Percentiles rank a stretch among this genome's conserved stretches.
Conservation (phyloP, 2,113 vertebrate genomes). For the Micronycteris hirsuta region DNA sequence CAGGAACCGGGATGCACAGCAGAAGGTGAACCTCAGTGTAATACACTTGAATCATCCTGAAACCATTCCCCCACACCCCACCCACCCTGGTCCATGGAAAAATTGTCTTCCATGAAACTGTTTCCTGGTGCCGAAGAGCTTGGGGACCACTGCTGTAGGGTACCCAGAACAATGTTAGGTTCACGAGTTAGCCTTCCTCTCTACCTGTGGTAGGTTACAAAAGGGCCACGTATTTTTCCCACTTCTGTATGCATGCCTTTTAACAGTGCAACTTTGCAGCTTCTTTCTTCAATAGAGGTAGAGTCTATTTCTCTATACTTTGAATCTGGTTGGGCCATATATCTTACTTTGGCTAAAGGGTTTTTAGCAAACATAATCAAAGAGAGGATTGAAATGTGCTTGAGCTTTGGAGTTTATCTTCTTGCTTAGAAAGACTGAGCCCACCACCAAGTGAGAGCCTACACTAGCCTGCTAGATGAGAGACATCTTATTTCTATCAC, state of each 20-base stretch:
- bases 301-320: background rate
- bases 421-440: background rate
- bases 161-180: background rate
- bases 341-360: background rate
- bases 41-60: too few relatives aligned
- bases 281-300: background rate
- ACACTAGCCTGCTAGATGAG: background rate
- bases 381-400: background rate
- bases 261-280: background rate
- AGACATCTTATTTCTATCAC: background rate
- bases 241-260: background rate
- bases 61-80: too few relatives aligned
- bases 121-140: too few relatives aligned
- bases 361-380: background rate
- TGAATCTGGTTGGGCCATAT: background rate
- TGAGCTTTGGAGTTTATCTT: background rate
- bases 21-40: too few relatives aligned
- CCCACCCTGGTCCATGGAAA: too few relatives aligned
- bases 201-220: background rate
- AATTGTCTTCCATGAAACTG: too few relatives aligned
- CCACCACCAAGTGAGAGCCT: background rate
- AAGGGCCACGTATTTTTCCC: background rate
- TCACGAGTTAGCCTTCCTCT: background rate
- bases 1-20: too few relatives aligned
- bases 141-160: too few relatives aligned